Conservation (phyloP, 2,888 invertebrate species). For the Caenorhabditis doughertyi region DNA sequence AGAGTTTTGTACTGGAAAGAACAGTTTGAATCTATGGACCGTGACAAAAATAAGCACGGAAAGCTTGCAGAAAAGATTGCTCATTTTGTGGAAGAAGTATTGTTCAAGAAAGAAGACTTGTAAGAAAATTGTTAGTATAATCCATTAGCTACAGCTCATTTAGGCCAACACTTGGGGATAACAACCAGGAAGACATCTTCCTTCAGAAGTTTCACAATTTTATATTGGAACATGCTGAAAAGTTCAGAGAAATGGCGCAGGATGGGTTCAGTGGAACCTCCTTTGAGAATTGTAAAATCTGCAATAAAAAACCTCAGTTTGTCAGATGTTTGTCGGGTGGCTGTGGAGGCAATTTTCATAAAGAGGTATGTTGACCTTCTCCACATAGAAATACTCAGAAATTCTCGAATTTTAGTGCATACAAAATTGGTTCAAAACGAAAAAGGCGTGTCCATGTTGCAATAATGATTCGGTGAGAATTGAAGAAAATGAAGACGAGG, state of each 20-base stretch:
- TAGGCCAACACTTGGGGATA: neutral
- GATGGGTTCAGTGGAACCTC: neutral
- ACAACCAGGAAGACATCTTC: neutral
- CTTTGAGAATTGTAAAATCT: neutral
- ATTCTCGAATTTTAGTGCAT: too few relatives aligned
- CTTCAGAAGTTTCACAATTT: neutral
- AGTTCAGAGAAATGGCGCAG: neutral
- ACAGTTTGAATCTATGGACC: too few relatives aligned
- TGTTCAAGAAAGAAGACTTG: neutral
- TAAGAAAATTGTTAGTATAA: neutral
- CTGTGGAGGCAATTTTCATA: neutral
- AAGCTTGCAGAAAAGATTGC: neutral
- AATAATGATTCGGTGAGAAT: too few relatives aligned
- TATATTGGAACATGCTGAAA: neutral
- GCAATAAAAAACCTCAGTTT: neutral
- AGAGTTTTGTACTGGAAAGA: too few relatives aligned
- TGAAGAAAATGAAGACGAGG: too few relatives aligned
- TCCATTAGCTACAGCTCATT: neutral
- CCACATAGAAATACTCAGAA: too few relatives aligned
- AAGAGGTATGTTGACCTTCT: neutral
- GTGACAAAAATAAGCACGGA: too few relatives aligned
- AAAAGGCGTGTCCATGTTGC: too few relatives aligned
- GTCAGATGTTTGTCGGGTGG: neutral
- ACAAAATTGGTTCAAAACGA: too few relatives aligned
- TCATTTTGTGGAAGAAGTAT: neutral